Base-by-base conservation (phyloP, 2,888 invertebrate species). In the Sthenelais limicola region DNA sequence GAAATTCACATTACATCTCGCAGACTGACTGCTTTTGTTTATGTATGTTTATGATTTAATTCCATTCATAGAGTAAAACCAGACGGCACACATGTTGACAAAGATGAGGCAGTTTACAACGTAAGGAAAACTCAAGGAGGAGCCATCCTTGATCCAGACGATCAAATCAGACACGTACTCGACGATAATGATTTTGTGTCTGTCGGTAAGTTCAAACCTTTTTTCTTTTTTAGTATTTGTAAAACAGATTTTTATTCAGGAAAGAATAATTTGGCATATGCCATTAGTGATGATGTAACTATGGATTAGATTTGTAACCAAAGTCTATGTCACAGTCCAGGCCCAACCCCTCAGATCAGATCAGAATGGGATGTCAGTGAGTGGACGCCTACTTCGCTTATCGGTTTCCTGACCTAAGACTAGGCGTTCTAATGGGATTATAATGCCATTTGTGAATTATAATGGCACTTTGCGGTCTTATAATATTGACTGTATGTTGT, bases 111-210 rank as follows among this genome's bases (percentile, higher is more conserved):
- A 43, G 82, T 86, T 0, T 88, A 88, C 72, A 90, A 66, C 15
- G 87, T 91, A 1, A 84, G 91, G 24, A 90, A 90, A 80, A 90
- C 91, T 0, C 86, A 90, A 78, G 91, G 91, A 1, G 91, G 91
- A 4, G 91, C 91, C 3, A 88, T 91, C 49, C 82, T 91, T 33
- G 91, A 91, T 81, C 89, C 89, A 0, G 90, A 90, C 75, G 91
- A 91, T 80, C 68, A 84, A 18, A 88, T 91, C 52, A 84, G 83
- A 54, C 89, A 90, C 71, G 90, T 91, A 7, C 84, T 91, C 26
- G 90, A 91, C 77, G 91, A 91, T 80, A 90, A 91, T 80, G 91
- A 91, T 78, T 91, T 90, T 82, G 89, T 91, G 15, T 89, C 90
- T 24, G 89, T 91, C 35, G 90, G 91, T 91, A 84, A 86, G 89